phyloP scores from a whole-genome alignment of 2,113 vertebrate species.

The Noctilio leporinus region DNA sequence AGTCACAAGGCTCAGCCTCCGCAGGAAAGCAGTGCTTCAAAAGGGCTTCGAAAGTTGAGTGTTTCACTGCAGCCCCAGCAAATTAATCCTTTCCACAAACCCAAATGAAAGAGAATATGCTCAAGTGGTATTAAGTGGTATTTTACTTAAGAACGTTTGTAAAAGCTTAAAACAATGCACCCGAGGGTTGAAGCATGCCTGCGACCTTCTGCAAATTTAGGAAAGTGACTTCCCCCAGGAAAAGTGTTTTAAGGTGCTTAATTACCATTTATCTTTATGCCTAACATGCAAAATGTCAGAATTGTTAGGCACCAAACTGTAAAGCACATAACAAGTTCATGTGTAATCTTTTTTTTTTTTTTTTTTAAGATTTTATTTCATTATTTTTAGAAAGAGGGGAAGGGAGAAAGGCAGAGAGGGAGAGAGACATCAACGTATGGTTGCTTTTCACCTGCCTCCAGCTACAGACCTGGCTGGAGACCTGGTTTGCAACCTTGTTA shows the following conservation, averaged over 20 bases:
- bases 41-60: neutral
- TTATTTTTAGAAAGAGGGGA: too few relatives aligned
- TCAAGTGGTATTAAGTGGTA: conserved; percentile 42
- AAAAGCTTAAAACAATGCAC: conserved; percentile 37
- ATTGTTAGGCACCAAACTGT: neutral
- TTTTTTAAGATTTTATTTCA: too few relatives aligned
- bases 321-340: neutral
- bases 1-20: neutral
- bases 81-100: conserved; percentile 28
- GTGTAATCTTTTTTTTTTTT: neutral
- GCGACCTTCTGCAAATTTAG: conserved; percentile 2
- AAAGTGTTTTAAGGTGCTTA: conserved; percentile 35
- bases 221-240: neutral
- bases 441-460: too few relatives aligned
- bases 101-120: conserved; percentile 9
- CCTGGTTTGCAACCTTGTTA: too few relatives aligned
- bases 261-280: conserved; percentile 13
- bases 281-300: neutral
- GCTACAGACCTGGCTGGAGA: too few relatives aligned
- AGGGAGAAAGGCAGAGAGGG: too few relatives aligned
- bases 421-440: too few relatives aligned
- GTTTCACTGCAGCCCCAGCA: neutral
- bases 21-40: neutral
- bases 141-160: conserved; percentile 56
- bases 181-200: neutral